A percentile compares a stretch with the other conserved stretches of the same genome.
Evolutionary conservation across 2,113 vertebrate species (phyloP).

Genomic region (Scalopus aquaticus): DNA sequence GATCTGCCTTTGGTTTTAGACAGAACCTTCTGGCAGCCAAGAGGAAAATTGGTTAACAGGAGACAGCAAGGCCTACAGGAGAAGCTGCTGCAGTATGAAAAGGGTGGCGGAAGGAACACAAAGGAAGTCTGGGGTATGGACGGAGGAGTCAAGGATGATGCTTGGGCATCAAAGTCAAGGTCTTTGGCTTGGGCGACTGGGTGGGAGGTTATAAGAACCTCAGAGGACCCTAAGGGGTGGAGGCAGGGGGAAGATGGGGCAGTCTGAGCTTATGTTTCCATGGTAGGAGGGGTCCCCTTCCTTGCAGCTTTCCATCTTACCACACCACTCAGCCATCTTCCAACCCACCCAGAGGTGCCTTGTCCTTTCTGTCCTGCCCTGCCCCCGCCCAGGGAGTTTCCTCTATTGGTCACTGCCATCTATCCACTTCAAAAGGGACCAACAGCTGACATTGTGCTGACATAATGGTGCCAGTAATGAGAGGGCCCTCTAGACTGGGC

Average conservation of each 20-base stretch:
- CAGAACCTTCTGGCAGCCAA: not conserved
- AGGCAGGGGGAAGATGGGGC: not conserved
- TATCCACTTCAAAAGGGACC: not conserved
- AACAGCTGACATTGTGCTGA: conserved; percentile 65
- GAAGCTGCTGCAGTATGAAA: not conserved
- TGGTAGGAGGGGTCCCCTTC: not conserved
- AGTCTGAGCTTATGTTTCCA: not conserved
- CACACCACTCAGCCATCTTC: not conserved
- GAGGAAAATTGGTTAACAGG: not conserved
- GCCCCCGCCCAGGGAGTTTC: not conserved
- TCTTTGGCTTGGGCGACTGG: not conserved
- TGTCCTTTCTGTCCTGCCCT: not conserved
- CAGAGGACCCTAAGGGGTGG: not conserved
- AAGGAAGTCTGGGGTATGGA: fast-evolving
- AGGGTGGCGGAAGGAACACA: too few relatives aligned
- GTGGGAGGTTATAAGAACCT: not conserved
- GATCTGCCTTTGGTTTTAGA: not conserved
- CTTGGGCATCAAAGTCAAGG: not conserved
- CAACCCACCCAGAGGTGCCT: not conserved
- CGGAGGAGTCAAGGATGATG: not conserved
- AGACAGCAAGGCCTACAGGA: not conserved
- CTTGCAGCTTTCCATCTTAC: too few relatives aligned
- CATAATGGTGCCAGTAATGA: not conserved
- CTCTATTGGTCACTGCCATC: not conserved
- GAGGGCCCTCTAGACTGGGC: not conserved